These are phyloP conservation scores for Danio tinwini DNA, from an alignment of 2,797 vertebrate genomes.

Conservation along the genomic window DNA sequence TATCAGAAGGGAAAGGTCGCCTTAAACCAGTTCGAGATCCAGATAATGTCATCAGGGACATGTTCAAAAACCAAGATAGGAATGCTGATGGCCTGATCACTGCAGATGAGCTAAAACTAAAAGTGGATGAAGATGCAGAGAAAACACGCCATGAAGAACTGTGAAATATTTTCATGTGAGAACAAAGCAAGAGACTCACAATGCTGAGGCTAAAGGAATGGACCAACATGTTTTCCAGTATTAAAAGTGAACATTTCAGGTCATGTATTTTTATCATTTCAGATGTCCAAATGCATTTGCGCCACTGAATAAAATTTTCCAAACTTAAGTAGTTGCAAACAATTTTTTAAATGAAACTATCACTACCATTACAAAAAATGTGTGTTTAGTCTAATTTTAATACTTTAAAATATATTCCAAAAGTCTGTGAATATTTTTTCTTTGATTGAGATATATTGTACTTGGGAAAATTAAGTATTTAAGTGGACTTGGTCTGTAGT, in stretches of 20 bases:
- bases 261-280: background rate
- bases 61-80: constrained; percentile 96
- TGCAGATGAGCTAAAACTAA: constrained; percentile 88
- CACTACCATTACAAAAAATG: background rate
- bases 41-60: constrained; percentile 84
- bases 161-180: constrained; percentile 69
- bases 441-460: no score
- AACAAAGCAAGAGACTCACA: constrained; percentile 19
- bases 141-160: constrained; percentile 87
- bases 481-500: no score
- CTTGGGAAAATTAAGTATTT: no score
- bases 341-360: background rate
- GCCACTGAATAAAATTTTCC: constrained; percentile 6
- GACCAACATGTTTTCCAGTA: background rate
- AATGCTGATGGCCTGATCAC: constrained; percentile 90
- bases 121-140: constrained; percentile 88
- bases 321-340: background rate
- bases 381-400: no score
- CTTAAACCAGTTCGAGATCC: constrained; percentile 85
- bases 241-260: constrained; percentile 29
- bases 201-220: constrained; percentile 6
- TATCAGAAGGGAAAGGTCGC: constrained; percentile 88
- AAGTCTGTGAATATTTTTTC: no score
- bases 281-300: background rate
- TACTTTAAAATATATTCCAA: no score